A percentile compares a stretch with the other conserved stretches of the same genome.
Conservation (phyloP, 2,113 vertebrate genomes). For the cattle (Bos taurus) region ARS-UCD2.0 NC_037355.1:6400001-6400500, state of each 20-base stretch:
- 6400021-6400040: not conserved
- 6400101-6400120: not conserved
- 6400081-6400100: not conserved
- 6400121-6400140: not conserved
- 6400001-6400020: not conserved
- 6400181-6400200: not conserved
- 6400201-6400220: not conserved
- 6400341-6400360: not conserved
- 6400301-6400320: not conserved
- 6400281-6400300: not conserved
- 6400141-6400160: accelerated
- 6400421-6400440: not conserved
- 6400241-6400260: not conserved
- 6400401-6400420: not conserved
- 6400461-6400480: not conserved
- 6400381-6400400: not conserved
- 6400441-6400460: not conserved
- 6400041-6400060: not conserved
- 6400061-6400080: not conserved
- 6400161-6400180: not conserved
- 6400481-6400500: not conserved
- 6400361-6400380: not conserved
- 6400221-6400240: not conserved
- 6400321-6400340: not conserved
- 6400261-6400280: not conserved